Evolutionary conservation across 1,140 invertebrate species (phyloP), one percentile per base, ranked within the genome.

Genomic region (Bombus ignitus): DNA sequence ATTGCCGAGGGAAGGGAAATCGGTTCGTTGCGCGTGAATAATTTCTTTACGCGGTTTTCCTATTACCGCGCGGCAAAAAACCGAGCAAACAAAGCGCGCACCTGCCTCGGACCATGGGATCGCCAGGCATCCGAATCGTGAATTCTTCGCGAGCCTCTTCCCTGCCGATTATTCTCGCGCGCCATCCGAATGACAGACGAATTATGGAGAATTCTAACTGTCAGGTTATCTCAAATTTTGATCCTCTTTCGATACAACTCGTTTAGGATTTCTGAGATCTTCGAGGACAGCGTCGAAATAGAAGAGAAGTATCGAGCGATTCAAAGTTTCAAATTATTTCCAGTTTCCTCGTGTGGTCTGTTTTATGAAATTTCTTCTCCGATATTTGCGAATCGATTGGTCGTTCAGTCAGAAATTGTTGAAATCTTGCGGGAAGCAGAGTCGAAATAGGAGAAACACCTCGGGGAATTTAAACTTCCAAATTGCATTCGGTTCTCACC

Each of bases 31-130:
- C 5, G 53, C 68, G 65, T 25, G 32, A 47, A 32, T 62, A 32
- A 12, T 10, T 47, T 15, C 35, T 37, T 22, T n/a, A 15, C 39
- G 65, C 47, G 82, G 82, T 83, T 83, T 83, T 70, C 74, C 74
- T 71, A 83, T 71, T 59, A 78, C 28, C 35, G 2, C 12, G 4
- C 8, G 44, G 44, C 74, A 70, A 78, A 83, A 83, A 78, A 2
- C n/a, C 47, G 65, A 15, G 47, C 82, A 83, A 78, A 83, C 82
- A 78, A 83, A 83, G 35, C 28, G 53, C 47, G 35, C 15, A 32
- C 18, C 18, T n/a, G 32, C 42, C n/a, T 15, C 13, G 18, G 25
- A 12, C 8, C 25, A 72, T 32, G 37, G n/a, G 70, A 81, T 44
- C 47, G 22, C 28, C 39, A 74, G 32, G 80, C 80, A 72, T 82